A percentile compares a stretch with the other conserved stretches of the same genome.
phyloP scores from a whole-genome alignment of 2,113 vertebrate genomes.

The Mystacornis crossleyi region DNA sequence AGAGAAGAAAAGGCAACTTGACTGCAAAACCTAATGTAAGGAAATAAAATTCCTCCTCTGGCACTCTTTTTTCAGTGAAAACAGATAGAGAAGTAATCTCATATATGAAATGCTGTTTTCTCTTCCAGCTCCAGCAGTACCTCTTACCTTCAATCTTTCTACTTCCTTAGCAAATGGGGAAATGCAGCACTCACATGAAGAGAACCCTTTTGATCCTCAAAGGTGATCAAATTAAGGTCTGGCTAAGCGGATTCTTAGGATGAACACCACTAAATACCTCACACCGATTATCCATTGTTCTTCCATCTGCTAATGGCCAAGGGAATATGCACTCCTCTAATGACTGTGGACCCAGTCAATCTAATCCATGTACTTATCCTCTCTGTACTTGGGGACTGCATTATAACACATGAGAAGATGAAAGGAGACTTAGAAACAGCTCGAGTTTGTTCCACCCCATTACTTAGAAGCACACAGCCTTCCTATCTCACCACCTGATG shows the following conservation, averaged over 20 bases:
- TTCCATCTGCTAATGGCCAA: neutral
- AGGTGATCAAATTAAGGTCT: neutral
- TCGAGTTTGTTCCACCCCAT: neutral
- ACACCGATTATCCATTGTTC: neutral
- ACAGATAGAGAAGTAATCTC: neutral
- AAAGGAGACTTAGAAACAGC: slow-evolving; percentile 13
- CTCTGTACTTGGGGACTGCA: neutral
- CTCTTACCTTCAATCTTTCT: neutral
- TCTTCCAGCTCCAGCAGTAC: neutral
- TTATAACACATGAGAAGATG: slow-evolving; percentile 24
- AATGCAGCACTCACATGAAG: neutral
- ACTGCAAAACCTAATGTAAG: neutral
- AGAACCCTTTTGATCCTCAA: neutral
- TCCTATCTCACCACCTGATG: neutral
- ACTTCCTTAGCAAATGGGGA: neutral
- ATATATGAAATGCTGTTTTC: neutral
- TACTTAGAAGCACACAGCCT: neutral
- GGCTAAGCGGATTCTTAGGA: neutral
- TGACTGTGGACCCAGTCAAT: neutral
- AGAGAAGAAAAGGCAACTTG: neutral
- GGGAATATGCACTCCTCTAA: neutral
- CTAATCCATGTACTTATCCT: neutral
- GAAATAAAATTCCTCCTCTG: neutral
- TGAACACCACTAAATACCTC: neutral
- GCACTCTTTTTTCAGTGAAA: neutral